Conservation (phyloP, 2,888 invertebrate species). For the Yponomeuta malinellus region DNA sequence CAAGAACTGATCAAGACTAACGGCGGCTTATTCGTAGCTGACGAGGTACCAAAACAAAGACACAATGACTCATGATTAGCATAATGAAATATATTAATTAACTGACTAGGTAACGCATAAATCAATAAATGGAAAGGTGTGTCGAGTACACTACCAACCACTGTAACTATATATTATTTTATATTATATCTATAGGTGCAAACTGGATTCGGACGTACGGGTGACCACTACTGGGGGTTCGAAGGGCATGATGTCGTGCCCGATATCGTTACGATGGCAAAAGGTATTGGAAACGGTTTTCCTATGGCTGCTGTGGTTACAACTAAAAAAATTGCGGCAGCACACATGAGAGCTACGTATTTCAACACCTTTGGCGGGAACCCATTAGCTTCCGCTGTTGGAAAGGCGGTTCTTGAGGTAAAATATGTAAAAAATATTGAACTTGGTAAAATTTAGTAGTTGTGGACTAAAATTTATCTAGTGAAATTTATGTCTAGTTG, state of each 20-base stretch:
- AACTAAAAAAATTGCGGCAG: constrained; percentile 89
- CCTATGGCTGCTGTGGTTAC: constrained; percentile 97
- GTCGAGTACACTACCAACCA: too few species aligned
- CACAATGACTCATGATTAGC: neutral
- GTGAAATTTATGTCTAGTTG: too few species aligned
- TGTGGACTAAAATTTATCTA: too few species aligned
- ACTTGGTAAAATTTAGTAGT: constrained; percentile 62
- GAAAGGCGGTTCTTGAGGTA: constrained; percentile 94
- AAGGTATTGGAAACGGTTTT: constrained; percentile 96
- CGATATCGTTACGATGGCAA: constrained; percentile 97
- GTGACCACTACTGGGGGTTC: constrained; percentile 98
- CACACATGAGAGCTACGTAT: constrained; percentile 84
- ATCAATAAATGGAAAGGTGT: neutral
- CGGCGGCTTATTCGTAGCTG: constrained; percentile 93
- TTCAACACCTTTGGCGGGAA: constrained; percentile 99
- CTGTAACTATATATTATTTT: neutral
- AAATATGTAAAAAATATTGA: constrained; percentile 26
- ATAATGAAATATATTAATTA: neutral
- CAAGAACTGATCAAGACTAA: constrained; percentile 84
- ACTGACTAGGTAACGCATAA: neutral
- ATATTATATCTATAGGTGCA: constrained; percentile 80
- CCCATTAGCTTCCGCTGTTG: constrained; percentile 91
- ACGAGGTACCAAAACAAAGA: constrained; percentile 78
- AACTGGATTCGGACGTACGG: constrained; percentile 96
- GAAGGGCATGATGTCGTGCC: constrained; percentile 89